Evolutionary conservation across 2,797 vertebrate genomes (phyloP), one percentile per base, ranked within the genome.

Genomic region (Clangula hyemalis): DNA sequence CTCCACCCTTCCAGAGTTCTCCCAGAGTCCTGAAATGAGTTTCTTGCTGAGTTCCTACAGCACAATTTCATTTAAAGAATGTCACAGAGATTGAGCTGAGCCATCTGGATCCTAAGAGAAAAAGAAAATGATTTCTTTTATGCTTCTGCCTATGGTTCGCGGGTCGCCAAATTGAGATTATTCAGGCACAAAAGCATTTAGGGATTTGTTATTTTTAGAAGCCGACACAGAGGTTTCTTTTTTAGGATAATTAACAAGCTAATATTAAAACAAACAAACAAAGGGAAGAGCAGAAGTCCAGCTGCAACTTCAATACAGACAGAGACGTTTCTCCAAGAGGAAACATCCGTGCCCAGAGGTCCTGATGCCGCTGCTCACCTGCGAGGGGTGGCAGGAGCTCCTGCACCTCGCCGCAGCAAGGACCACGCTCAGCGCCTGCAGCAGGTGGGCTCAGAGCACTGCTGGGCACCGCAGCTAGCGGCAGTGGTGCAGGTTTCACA

Each of bases 111-210:
- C 71, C 65, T 32, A 68, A 28, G n/a, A 91, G 92, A 81, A 84
- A 78, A 81, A 88, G 28, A 93, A 95, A 93, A 89, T 85, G 27
- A 91, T 94, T 95, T 93, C 38, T 75, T 96, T 93, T 80, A 82
- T 75, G 72, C 66, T 85, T 94, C 88, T 93, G 73, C 64, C 62
- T 80, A 38, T 68, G 30, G 70, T 70, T 94, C 84, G 28, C 60
- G n/a, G 83, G 90, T 93, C 19, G 0, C 90, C 89, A 95, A 96
- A 96, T 1, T 57, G 72, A 94, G 76, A 96, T 96, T 95, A 93
- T 80, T 92, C 81, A 86, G 58, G 84, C 85, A 89, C 58, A 96
- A 91, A 89, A 81, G 62, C 83, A 58, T 62, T 74, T 76, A 87
- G 66, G 8, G 45, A 72, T 73, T 93, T 75, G 60, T 69, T 93